Conservation (phyloP, 2,113 vertebrate genomes). For the Rhabdomys dilectus region DNA sequence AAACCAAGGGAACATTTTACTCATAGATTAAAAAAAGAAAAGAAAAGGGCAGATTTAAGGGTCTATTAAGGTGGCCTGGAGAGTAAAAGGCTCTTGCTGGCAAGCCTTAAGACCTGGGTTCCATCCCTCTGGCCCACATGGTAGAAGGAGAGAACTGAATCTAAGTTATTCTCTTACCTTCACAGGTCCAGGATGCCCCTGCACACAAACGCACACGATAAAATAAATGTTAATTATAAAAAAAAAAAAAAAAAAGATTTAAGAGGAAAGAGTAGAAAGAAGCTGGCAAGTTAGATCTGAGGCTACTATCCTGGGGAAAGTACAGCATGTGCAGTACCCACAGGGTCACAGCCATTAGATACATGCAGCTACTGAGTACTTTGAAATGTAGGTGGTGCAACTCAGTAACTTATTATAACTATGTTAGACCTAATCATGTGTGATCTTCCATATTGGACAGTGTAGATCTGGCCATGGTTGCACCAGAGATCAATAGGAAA, state of each 20-base stretch:
- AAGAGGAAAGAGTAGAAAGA: constrained; percentile 12
- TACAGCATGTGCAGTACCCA: neutral
- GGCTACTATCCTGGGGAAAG: constrained; percentile 28
- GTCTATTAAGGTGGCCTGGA: neutral
- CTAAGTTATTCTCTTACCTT: neutral
- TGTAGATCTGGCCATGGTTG: neutral
- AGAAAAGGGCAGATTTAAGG: neutral
- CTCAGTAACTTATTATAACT: constrained; percentile 49
- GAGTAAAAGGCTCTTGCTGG: neutral
- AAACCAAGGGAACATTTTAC: constrained; percentile 48
- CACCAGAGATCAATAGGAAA: neutral
- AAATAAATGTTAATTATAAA: neutral
- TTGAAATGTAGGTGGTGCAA: constrained; percentile 57
- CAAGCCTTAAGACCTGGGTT: neutral
- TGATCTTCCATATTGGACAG: neutral
- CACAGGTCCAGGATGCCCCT: neutral
- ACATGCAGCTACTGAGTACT: constrained; percentile 18
- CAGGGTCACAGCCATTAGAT: neutral
- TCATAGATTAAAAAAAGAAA: neutral
- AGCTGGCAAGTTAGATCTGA: neutral
- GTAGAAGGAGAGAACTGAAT: neutral
- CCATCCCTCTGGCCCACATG: neutral
- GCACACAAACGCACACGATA: neutral
- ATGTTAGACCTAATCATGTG: neutral
- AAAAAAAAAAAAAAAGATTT: neutral